These are phyloP conservation scores for Pseudorectes ferrugineus DNA, from an alignment of 2,113 vertebrate species.

Conservation along the genomic window DNA sequence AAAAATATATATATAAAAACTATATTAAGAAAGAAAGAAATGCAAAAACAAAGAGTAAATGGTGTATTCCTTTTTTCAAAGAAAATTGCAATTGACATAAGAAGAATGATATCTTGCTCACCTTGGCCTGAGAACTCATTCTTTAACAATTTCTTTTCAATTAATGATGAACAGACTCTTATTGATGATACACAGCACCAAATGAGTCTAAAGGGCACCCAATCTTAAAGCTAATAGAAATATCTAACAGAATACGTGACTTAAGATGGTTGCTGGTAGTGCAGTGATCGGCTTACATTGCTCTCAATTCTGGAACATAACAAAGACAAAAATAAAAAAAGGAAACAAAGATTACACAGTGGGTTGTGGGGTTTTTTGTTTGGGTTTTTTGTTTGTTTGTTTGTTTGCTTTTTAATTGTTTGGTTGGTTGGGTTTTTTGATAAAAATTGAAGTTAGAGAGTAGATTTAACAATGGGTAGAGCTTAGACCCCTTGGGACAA, in stretches of 20 bases:
- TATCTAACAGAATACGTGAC: not conserved
- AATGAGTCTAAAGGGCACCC: not conserved
- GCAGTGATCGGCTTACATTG: not conserved
- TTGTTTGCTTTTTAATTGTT: not conserved
- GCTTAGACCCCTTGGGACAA: rapidly evolving
- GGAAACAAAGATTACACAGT: not conserved
- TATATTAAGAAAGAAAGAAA: not conserved
- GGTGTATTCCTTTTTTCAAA: not conserved
- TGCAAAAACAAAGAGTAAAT: rapidly evolving
- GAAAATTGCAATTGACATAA: not conserved
- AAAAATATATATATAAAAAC: not conserved
- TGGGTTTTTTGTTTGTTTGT: not conserved
- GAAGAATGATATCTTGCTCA: not conserved
- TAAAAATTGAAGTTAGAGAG: not conserved
- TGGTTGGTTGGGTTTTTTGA: rapidly evolving
- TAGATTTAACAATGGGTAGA: not conserved
- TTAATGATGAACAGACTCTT: not conserved
- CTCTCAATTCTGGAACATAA: not conserved
- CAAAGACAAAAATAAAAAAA: rapidly evolving
- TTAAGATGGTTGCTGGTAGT: not conserved
- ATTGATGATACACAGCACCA: not conserved
- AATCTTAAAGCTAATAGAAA: not conserved
- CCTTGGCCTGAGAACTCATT: not conserved
- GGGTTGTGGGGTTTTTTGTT: rapidly evolving
- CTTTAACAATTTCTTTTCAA: not conserved